phyloP scores from a whole-genome alignment of 2,797 vertebrate species.

The Tiaroga cobitis region DNA sequence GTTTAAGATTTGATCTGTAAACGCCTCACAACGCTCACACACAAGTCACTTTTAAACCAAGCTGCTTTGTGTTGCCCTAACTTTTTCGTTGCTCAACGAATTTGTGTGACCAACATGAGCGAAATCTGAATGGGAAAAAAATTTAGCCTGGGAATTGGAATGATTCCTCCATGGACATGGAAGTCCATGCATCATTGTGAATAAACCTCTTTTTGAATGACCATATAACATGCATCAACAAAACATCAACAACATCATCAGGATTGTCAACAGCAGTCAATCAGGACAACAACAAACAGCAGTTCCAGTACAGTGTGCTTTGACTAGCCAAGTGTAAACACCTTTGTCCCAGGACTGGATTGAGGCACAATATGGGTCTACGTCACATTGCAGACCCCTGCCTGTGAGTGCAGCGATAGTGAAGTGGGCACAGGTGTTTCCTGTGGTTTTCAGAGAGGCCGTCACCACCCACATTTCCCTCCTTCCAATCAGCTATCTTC shows the following conservation, averaged over 20 bases:
- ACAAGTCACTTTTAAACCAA: neutral
- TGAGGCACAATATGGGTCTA: slow-evolving; percentile 72
- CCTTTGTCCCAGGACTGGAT: slow-evolving; percentile 71
- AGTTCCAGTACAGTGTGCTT: slow-evolving; percentile 50
- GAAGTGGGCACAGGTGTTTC: slow-evolving; percentile 78
- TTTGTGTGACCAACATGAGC: neutral
- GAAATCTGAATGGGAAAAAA: neutral
- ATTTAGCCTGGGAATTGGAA: neutral
- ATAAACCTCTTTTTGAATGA: neutral
- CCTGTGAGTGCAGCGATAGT: slow-evolving; percentile 66
- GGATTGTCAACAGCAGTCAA: too few species aligned
- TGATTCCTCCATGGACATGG: neutral
- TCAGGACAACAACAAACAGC: slow-evolving; percentile 45
- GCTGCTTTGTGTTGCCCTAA: neutral
- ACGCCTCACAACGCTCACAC: neutral
- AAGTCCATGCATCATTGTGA: neutral
- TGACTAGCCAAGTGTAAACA: slow-evolving; percentile 70
- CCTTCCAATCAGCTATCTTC: slow-evolving; percentile 51
- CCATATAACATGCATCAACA: slow-evolving; percentile 53
- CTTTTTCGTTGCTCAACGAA: too few species aligned
- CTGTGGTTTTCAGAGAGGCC: slow-evolving; percentile 63
- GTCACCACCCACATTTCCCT: slow-evolving; percentile 47
- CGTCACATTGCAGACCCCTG: slow-evolving; percentile 65
- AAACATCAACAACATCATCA: slow-evolving; percentile 9
- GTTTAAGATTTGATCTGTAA: too few species aligned